Evolutionary conservation across 2,888 invertebrate species (phyloP), one percentile per base, ranked within the genome.

Genomic region (Spisula solida): DNA sequence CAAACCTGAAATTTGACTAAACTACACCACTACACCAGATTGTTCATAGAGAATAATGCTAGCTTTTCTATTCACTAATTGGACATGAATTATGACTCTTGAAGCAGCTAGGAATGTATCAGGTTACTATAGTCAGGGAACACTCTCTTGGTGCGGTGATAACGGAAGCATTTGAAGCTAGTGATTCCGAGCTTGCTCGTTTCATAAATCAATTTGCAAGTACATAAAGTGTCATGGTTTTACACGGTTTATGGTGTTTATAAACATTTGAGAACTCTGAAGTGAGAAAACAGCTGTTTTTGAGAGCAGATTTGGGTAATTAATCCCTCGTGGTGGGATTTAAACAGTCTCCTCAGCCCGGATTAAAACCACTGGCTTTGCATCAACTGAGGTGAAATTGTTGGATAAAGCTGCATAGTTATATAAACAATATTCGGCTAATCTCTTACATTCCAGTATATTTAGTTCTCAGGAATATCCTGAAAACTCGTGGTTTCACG

Each of bases 161-260:
- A 85, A 85, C 85, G 78, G 34, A 85, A 78, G 34, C 79, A 85
- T 85, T 85, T 85, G 85, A 85, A 79, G 85, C 85, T 78, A 20
- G 48, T 56, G 51, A 79, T 85, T 85, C 81, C 31, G n/a, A 56
- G 78, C 70, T 70, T 60, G 41, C 60, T 20, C 83, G 84, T 80
- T 84, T 88, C 83, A 91, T 92, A 92, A 92, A 92, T 92, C 92
- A 92, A 92, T 92, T 90, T 90, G 51, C 90, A 88, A 85, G 89
- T 88, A 90, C 92, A 90, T 91, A 92, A 92, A 91, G 78, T 90
- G 91, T 91, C 91, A 89, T 83, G 88, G 75, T 78, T 88, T 83
- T 85, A 92, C 92, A 92, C 88, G 81, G 70, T 89, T 86, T 84
- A 89, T 88, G 56, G 88, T 90, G 91, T 91, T 88, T 88, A 86